These are phyloP conservation scores for Erpornis zantholeuca DNA, from an alignment of 2,113 vertebrate species.

Conservation along the genomic window DNA sequence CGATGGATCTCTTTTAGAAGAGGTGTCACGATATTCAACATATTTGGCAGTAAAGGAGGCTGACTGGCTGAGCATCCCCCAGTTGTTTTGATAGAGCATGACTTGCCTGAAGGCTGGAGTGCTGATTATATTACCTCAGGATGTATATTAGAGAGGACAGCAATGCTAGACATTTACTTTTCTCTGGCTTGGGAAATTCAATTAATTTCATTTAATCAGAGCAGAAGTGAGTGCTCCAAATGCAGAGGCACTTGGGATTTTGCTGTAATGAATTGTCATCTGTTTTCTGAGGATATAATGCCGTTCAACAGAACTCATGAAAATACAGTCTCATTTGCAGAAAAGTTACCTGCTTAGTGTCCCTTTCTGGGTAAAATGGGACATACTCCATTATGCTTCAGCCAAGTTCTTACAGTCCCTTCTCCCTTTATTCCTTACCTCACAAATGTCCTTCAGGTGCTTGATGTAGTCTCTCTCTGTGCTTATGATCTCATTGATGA, in stretches of 20 bases:
- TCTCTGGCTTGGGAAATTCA: constrained; percentile 1
- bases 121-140: neutral
- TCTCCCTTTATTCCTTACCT: constrained; percentile 73
- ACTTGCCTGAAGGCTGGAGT: neutral
- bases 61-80: neutral
- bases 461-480: constrained; percentile 97
- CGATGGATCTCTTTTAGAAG: neutral
- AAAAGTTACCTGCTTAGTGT: neutral
- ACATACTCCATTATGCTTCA: neutral
- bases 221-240: neutral
- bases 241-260: neutral
- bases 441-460: constrained; percentile 96
- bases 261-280: neutral
- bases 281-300: neutral
- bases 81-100: neutral
- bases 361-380: neutral
- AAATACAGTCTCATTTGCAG: neutral
- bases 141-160: neutral
- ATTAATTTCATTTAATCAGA: constrained; percentile 34
- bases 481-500: constrained; percentile 96
- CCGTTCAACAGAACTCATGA: neutral
- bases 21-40: neutral
- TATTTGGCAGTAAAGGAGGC: neutral
- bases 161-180: neutral
- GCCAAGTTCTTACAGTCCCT: neutral